Conservation (phyloP, 2,888 invertebrate genomes). For the Agrochola circellaris region DNA sequence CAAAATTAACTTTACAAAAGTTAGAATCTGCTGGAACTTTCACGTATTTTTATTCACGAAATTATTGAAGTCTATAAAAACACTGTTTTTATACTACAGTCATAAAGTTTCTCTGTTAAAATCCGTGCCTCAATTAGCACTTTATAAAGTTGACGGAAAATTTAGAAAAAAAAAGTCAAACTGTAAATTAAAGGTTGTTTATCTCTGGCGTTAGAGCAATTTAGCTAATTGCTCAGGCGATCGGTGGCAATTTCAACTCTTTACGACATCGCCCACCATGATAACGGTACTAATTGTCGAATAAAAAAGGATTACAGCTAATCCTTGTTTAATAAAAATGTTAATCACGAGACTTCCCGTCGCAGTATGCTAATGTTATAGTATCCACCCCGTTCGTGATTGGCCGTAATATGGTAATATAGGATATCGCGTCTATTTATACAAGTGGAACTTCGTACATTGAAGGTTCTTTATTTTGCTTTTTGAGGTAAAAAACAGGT, state of each 20-base stretch:
- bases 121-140: constrained; percentile 74
- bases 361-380: constrained; percentile 87
- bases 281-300: constrained; percentile 90
- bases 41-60: constrained; percentile 49
- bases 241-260: constrained; percentile 88
- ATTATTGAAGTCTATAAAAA: constrained; percentile 55
- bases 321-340: constrained; percentile 91
- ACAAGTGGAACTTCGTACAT: constrained; percentile 54
- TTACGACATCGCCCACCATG: constrained; percentile 86
- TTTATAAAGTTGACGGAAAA: constrained; percentile 74
- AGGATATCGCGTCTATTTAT: constrained; percentile 63
- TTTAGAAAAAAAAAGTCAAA: constrained; percentile 67
- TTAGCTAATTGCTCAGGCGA: constrained; percentile 86
- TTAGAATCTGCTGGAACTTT: constrained; percentile 52
- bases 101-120: constrained; percentile 51
- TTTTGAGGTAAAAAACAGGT: neutral
- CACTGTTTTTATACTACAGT: constrained; percentile 30
- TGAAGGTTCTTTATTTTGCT: constrained; percentile 37
- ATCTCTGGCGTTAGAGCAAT: constrained; percentile 82
- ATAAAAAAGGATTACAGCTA: constrained; percentile 90
- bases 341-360: constrained; percentile 88
- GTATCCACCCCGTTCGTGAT: constrained; percentile 78
- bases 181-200: constrained; percentile 80
- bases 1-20: constrained; percentile 60
- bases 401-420: constrained; percentile 72